These are phyloP conservation scores for Australoheros scitulus DNA, from an alignment of 2,113 vertebrate species.

Conservation along the genomic window DNA sequence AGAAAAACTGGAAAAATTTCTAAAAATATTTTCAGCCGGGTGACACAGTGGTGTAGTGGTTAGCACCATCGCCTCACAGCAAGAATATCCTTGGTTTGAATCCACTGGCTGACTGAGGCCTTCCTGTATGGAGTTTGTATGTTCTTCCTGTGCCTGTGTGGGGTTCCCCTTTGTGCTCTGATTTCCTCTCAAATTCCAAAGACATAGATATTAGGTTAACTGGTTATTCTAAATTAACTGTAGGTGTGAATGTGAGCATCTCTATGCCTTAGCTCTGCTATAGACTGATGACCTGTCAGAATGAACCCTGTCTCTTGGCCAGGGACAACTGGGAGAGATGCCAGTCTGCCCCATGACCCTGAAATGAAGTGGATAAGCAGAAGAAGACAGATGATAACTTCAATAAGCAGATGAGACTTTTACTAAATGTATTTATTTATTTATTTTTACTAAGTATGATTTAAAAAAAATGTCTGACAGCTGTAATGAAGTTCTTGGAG, in stretches of 20 bases:
- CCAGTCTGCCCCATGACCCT: not conserved
- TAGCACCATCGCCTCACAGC: not conserved
- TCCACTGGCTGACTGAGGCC: not conserved
- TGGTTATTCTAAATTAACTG: not conserved
- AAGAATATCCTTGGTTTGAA: not conserved
- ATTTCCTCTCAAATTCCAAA: rapidly evolving
- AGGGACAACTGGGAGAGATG: not conserved
- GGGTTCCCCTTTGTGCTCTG: not conserved
- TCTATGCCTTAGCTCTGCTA: not conserved
- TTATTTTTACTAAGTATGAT: not conserved
- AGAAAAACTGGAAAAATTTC: not conserved
- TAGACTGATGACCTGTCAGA: not conserved
- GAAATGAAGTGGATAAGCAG: not conserved
- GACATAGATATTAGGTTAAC: not conserved
- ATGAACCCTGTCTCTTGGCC: not conserved
- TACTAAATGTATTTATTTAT: not conserved
- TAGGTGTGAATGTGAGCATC: not conserved
- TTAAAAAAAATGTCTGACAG: not conserved
- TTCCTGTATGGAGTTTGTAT: not conserved
- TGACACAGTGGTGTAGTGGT: not conserved
- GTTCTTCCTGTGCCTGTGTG: rapidly evolving
- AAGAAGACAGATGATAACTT: not conserved
- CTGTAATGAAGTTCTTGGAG: not conserved
- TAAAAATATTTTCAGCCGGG: not conserved
- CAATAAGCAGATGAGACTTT: not conserved